phyloP scores from a whole-genome alignment of 2,888 invertebrate species.

The Venusia cambrica region DNA sequence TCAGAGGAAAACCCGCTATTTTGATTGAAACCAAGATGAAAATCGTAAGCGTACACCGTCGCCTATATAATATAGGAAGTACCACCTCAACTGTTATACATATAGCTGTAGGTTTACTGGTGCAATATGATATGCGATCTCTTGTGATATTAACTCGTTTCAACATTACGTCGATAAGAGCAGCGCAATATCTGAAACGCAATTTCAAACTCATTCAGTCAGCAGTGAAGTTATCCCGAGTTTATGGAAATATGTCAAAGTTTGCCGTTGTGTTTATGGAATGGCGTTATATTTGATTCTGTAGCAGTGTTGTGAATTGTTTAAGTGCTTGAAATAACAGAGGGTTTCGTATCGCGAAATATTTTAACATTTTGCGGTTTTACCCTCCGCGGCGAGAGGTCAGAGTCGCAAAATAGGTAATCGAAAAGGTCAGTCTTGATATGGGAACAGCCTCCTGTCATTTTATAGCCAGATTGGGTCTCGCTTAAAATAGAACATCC shows the following conservation, averaged over 20 bases:
- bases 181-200: conserved; percentile 13
- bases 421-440: conserved; percentile 8
- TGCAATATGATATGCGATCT: too few relatives aligned
- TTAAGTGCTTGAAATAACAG: conserved; percentile 12
- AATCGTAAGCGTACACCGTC: too few relatives aligned
- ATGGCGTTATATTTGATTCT: conserved; percentile 17
- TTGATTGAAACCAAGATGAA: too few relatives aligned
- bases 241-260: conserved; percentile 15
- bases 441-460: neutral
- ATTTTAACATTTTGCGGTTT: conserved; percentile 17
- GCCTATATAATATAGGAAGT: too few relatives aligned
- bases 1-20: too few relatives aligned
- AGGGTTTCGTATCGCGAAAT: conserved; percentile 6
- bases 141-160: too few relatives aligned
- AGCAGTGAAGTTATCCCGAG: conserved; percentile 8
- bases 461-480: conserved; percentile 1
- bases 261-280: conserved; percentile 15
- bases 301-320: conserved; percentile 16
- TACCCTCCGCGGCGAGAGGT: conserved; percentile 14
- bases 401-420: conserved; percentile 12
- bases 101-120: too few relatives aligned
- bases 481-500: too few relatives aligned
- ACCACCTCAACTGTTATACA: too few relatives aligned
- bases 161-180: too few relatives aligned
- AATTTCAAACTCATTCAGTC: conserved; percentile 7